Evolutionary conservation across 2,797 vertebrate species (phyloP), one percentile per base, ranked within the genome.

Genomic region (Scolopax bukidnonensis): DNA sequence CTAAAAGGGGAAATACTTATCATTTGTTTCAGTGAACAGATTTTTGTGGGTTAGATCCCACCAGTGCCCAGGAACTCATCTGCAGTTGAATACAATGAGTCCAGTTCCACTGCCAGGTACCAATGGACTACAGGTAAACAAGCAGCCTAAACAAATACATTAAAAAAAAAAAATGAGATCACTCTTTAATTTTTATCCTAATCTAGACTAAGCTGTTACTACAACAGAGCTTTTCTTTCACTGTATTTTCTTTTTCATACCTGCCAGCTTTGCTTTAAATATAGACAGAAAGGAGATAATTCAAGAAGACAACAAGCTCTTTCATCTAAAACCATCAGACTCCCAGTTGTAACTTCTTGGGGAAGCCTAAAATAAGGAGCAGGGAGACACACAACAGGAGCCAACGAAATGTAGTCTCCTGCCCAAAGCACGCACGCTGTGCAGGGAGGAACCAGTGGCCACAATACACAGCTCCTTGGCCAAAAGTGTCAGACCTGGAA

Each of bases 261-360:
- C 90, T 95, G 74, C 28, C 93, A 96, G 50, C 70, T 88, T 87
- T 88, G 70, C 63, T 94, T 94, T 94, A 90, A 73, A 74, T 70
- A 91, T 19, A 84, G 67, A 70, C 63, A 91, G 77, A 88, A 82
- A 79, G 32, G 73, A 93, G 89, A 95, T 94, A 96, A 97, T 97
- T 95, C 73, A 94, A 85, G n/a, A 69, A 89, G 96, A 96, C 96
- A 97, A 95, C 90, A 84, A 68, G 51, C 51, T 88, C 96, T 95
- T 96, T 96, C 83, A 95, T 97, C 74, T 82, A 60, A 84, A 95
- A n/a, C 61, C 68, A 18, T 79, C 23, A 78, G 69, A 88, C 23
- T 90, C 48, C 15, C 32, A 41, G 67, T 48, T 83, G 76, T 54
- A 90, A 94, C 74, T 91, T 96, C 78, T 82, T 50, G 74, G 83